Base-by-base conservation (phyloP, 2,797 vertebrate genomes). In the Phyllotis vaccarum region DNA sequence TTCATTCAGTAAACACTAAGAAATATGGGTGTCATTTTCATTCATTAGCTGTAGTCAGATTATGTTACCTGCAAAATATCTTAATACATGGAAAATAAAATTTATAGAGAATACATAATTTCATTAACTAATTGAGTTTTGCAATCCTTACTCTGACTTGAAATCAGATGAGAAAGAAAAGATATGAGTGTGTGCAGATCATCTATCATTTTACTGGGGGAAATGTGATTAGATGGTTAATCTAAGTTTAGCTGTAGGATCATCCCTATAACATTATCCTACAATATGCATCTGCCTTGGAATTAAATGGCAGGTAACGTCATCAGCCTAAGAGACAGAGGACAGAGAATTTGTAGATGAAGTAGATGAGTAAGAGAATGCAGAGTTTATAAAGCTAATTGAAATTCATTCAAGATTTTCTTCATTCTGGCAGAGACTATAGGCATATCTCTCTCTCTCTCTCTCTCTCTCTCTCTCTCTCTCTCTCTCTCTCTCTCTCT, bases 1-100 rank as follows among this genome's bases (percentile, higher is more conserved):
- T 90, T 91, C 88, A 96, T 92, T 97, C 82, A 97, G 79, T 92
- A 56, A 96, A 49, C 54, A 54, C 34, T 87, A 21, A 60, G 86
- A 82, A n/a, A 78, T 86, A 75, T 31, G 21, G n/a, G 43, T 90
- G 24, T 81, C 66, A 21, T 29, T 60, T 96, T 94, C 95, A 94
- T 96, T 96, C 75, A 86, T 78, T 52, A 94, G 82, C 16, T 52
- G 31, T 6, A 93, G 46, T 37, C 37, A 76, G 14, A 52, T 85
- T 54, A 24, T 81, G 3, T 78, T 94, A 58, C 6, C 68, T 37
- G 24, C 24, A n/a, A 80, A 87, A 81, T 52, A n/a, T 34, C 52
- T 62, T 80, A 49, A 79, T 88, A 89, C n/a, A 43, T 40, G 52
- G 6, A 75, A 91, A 90, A 37, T 90, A 86, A 85, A 93, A 75